These are phyloP conservation scores for Zaprionus tsacasi DNA, from an alignment of 1,140 invertebrate species.

Conservation along the genomic window DNA sequence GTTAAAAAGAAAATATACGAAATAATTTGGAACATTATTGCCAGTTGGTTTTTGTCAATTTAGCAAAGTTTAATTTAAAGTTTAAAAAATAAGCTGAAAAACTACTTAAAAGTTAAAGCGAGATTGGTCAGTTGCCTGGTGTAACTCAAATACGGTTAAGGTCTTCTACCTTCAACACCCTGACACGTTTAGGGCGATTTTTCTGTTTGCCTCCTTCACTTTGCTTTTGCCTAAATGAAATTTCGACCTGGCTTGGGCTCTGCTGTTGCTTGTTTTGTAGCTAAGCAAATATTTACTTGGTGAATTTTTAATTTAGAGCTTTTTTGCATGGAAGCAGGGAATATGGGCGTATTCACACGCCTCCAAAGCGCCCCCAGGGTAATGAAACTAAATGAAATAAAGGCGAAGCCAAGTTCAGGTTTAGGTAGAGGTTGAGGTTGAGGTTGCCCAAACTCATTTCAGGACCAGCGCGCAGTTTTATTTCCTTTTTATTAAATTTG, in stretches of 20 bases:
- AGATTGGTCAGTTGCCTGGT: constrained; percentile 2
- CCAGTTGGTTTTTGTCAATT: neutral
- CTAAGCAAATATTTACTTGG: constrained; percentile 63
- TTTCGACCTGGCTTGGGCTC: neutral
- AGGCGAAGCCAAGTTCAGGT: constrained; percentile 3
- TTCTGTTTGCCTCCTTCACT: neutral
- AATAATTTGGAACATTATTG: neutral
- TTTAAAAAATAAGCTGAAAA: neutral
- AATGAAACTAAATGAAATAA: constrained; percentile 27
- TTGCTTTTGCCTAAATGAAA: constrained; percentile 18
- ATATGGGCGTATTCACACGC: constrained; percentile 53
- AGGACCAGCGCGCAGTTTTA: constrained; percentile 50
- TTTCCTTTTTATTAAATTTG: constrained; percentile 43
- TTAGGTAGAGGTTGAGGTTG: neutral
- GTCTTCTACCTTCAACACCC: neutral
- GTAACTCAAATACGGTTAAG: constrained; percentile 16
- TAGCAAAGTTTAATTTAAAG: neutral
- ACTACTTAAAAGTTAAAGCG: neutral
- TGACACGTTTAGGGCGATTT: constrained; percentile 4
- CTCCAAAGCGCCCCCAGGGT: constrained; percentile 12
- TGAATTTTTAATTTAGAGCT: constrained; percentile 68
- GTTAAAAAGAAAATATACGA: neutral
- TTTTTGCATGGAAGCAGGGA: constrained; percentile 42
- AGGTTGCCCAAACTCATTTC: constrained; percentile 33
- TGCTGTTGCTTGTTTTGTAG: constrained; percentile 30